Evolutionary conservation across 2,797 vertebrate genomes (phyloP), one percentile per base, ranked within the genome.

Genomic region (Xiphorhynchus erythropygius): DNA sequence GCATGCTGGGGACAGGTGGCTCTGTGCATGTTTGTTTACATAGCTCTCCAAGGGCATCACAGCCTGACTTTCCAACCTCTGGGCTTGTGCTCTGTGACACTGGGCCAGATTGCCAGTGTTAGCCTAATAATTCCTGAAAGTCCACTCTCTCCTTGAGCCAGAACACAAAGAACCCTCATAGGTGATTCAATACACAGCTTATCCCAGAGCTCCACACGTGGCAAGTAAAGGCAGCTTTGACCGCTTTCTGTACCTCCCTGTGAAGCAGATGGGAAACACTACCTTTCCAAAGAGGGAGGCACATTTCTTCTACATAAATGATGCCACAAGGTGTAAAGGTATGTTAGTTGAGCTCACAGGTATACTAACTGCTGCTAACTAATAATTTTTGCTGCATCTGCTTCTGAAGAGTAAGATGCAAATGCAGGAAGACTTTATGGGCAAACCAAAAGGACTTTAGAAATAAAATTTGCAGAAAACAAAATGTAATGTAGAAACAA

Each of bases 1-100:
- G 65, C 39, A 78, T 69, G 42, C 69, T 88, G 73, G 42, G 49
- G 67, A 94, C 83, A 94, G 83, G 87, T 94, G 93, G 73, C 84
- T 94, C 49, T 37, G 13, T 91, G 28, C 47, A 17, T 18, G 59
- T 83, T 71, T 73, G 32, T 87, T 92, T 75, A 81, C 46, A 73
- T 76, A 90, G 11, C 30, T 68, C 37, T 84, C 76, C 76, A n/a
- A 62, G 53, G 73, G 76, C 62, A 94, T 62, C 65, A 35, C n/a
- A 73, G 63, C 21, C 83, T 55, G 33, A 87, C n/a, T 78, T 84
- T 62, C 65, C 85, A 91, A 52, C 28, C 65, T 75, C 88, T 86
- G 63, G 46, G 46, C 27, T 94, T 68, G 33, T 7, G 5, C 46
- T n/a, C 65, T 52, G 76, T 52, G 39, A 86, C 63, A 32, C 57